Conservation (phyloP, 2,797 vertebrate genomes). For the Chiloscyllium punctatum region DNA sequence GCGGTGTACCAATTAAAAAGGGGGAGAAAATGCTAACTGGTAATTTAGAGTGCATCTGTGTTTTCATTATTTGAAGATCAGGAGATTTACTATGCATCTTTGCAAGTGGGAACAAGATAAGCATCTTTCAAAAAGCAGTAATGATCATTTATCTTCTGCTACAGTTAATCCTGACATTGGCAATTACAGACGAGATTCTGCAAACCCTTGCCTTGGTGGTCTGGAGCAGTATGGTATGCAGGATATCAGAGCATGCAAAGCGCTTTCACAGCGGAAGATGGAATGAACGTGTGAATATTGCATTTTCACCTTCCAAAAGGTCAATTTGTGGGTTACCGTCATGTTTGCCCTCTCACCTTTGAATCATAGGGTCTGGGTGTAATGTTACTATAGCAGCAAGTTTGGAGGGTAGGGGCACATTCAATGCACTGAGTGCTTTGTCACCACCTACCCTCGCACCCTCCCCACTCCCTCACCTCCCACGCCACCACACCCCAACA, state of each 20-base stretch:
- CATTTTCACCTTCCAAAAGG: neutral
- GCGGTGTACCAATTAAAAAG: neutral
- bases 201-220: neutral
- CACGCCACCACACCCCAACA: too few species aligned
- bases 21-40: neutral
- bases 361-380: neutral
- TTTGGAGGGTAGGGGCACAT: neutral
- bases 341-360: neutral
- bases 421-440: neutral
- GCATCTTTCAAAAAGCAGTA: slow-evolving; percentile 21
- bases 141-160: slow-evolving; percentile 32
- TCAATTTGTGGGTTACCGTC: neutral
- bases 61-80: slow-evolving; percentile 21
- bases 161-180: slow-evolving; percentile 32
- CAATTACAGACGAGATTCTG: slow-evolving; percentile 26
- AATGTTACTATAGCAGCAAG: too few species aligned
- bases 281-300: neutral
- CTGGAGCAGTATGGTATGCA: neutral
- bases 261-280: neutral
- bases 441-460: neutral
- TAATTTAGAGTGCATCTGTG: slow-evolving; percentile 20
- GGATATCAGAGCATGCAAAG: neutral
- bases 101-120: slow-evolving; percentile 27
- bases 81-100: slow-evolving; percentile 26
- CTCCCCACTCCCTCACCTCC: neutral